Evolutionary conservation across 2,888 invertebrate genomes (phyloP).

Genomic region (Nezara viridula): DNA sequence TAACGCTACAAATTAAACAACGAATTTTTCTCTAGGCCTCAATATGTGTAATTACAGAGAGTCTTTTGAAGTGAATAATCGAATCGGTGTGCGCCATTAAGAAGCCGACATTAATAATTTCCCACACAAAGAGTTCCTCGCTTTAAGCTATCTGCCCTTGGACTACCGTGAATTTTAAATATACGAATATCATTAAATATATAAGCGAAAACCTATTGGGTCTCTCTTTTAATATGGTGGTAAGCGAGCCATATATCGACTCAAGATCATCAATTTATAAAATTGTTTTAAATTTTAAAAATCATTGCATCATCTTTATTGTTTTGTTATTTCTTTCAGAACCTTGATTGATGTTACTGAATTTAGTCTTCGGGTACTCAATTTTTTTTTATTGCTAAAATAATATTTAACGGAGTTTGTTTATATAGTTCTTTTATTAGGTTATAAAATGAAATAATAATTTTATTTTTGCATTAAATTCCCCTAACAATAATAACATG

Average conservation of each 20-base stretch:
- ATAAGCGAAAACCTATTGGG: not conserved
- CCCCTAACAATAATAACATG: no score
- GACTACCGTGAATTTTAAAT: not conserved
- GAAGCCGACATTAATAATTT: not conserved
- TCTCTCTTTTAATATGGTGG: not conserved
- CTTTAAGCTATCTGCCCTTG: not conserved
- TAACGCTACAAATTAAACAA: not conserved
- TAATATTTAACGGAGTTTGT: no score
- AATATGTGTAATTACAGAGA: not conserved
- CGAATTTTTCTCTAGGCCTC: not conserved
- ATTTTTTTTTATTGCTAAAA: no score
- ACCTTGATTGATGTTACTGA: no score
- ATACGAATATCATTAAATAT: not conserved
- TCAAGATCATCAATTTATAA: not conserved
- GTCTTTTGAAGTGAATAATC: not conserved
- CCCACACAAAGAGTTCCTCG: not conserved
- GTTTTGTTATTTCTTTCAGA: not conserved
- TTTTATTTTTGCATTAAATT: no score
- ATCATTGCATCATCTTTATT: not conserved
- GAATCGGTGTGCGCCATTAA: not conserved
- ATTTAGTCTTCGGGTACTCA: no score
- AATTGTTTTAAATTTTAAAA: not conserved
- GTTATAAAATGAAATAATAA: no score
- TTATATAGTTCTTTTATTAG: no score
- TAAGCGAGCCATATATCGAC: not conserved